These are phyloP conservation scores for Betta splendens DNA, from an alignment of 2,797 vertebrate genomes.

Conservation along the genomic window DNA sequence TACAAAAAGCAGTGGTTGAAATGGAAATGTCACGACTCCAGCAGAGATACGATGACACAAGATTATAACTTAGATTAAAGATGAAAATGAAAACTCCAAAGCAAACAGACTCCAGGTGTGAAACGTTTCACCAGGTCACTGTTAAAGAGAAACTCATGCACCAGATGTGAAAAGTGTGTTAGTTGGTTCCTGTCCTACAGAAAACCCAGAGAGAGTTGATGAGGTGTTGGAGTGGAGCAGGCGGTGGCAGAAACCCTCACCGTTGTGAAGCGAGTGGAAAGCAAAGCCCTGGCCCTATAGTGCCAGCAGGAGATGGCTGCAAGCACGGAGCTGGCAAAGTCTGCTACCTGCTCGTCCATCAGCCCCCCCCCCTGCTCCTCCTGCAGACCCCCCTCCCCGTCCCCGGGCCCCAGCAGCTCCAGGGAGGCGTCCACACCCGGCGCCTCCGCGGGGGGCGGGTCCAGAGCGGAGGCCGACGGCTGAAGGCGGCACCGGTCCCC, in stretches of 20 bases:
- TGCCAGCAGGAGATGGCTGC: constrained; percentile 94
- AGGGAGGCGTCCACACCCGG: constrained; percentile 66
- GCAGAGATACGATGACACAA: constrained; percentile 30
- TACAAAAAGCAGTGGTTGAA: constrained; percentile 30
- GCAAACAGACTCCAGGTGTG: constrained; percentile 6
- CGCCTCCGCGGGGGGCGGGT: constrained; percentile 65
- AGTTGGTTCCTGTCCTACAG: constrained; percentile 51
- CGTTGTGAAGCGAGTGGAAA: constrained; percentile 91
- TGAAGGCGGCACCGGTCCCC: constrained; percentile 74
- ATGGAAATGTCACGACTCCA: constrained; percentile 64
- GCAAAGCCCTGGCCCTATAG: constrained; percentile 93
- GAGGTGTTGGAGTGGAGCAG: constrained; percentile 46
- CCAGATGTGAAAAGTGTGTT: constrained; percentile 44
- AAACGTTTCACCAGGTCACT: constrained; percentile 4
- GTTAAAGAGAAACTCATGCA: constrained; percentile 41
- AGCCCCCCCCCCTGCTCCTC: constrained; percentile 76
- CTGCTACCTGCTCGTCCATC: constrained; percentile 93
- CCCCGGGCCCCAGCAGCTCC: constrained; percentile 75
- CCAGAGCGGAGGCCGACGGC: constrained; percentile 68
- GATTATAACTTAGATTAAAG: constrained; percentile 4
- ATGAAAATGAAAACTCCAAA: constrained; percentile 19
- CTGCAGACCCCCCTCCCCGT: constrained; percentile 59
- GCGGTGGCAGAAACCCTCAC: constrained; percentile 87
- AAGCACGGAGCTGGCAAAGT: constrained; percentile 88
- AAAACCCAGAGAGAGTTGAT: constrained; percentile 25